Percentiles rank a stretch among this genome's conserved stretches.
These are phyloP conservation scores for Hylyphantes graminicola DNA, from an alignment of 1,140 invertebrate genomes.

Conservation along the genomic window DNA sequence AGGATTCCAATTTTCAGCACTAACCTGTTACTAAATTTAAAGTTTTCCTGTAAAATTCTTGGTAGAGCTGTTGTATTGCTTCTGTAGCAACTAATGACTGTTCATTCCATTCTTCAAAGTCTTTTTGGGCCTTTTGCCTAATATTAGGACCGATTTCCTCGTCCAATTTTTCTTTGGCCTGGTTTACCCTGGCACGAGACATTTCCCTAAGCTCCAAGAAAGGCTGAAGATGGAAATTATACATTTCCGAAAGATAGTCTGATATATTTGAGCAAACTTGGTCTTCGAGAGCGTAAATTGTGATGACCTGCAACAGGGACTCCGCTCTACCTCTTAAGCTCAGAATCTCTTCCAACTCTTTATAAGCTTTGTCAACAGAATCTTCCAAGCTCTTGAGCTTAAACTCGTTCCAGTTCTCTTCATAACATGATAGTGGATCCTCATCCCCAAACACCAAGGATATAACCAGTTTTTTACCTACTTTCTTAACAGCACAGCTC, in stretches of 20 bases:
- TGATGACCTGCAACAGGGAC: slow-evolving; percentile 66
- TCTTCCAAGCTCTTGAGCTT: slow-evolving; percentile 65
- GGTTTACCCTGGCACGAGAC: slow-evolving; percentile 63
- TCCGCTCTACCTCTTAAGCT: slow-evolving; percentile 66
- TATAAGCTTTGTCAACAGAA: slow-evolving; percentile 64
- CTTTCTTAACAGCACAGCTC: slow-evolving; percentile 14
- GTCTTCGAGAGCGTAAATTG: slow-evolving; percentile 68
- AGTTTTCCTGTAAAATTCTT: slow-evolving; percentile 67
- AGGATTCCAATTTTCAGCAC: too few species aligned
- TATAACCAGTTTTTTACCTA: slow-evolving; percentile 57
- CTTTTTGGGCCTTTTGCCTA: slow-evolving; percentile 64
- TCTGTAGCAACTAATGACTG: slow-evolving; percentile 67
- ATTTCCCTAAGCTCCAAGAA: slow-evolving; percentile 67
- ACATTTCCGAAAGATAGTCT: slow-evolving; percentile 66
- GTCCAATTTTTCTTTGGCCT: slow-evolving; percentile 65
- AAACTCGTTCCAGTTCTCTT: slow-evolving; percentile 68
- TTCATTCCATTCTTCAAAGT: slow-evolving; percentile 67
- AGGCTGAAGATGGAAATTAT: slow-evolving; percentile 69
- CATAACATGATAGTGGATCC: slow-evolving; percentile 58
- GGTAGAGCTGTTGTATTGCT: slow-evolving; percentile 67
- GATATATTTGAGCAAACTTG: slow-evolving; percentile 66
- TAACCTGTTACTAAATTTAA: slow-evolving; percentile 65
- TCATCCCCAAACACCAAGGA: slow-evolving; percentile 60
- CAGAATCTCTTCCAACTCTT: slow-evolving; percentile 67
- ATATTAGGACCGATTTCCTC: slow-evolving; percentile 66